Evolutionary conservation across 2,888 invertebrate species (phyloP), one percentile per base, ranked within the genome.

Genomic region (Pachydiplax longipennis): DNA sequence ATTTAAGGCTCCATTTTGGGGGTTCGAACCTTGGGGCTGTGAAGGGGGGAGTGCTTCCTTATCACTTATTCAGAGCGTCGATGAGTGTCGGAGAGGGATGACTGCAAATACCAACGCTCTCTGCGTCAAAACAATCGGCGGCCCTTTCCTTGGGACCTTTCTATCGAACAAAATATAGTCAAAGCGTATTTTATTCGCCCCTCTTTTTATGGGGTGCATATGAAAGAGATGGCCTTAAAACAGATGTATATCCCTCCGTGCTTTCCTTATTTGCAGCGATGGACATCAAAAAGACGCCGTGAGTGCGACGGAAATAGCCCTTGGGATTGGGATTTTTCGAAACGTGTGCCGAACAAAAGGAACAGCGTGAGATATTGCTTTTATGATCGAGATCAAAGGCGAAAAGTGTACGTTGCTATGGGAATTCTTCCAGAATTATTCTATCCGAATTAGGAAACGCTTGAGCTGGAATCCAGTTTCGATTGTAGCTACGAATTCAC

Each of bases 41-140:
- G 37, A 40, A 40, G 40, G 81, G n/a, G 22, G 37, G 37, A 40
- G 81, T 81, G 81, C 37, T 81, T 61, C 40, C 81, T 81, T n/a
- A 44, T 82, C 82, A 48, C 53, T 82, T 53, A 82, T 82, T 82
- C 82, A 82, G 31, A 53, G 82, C 82, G 31, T 12, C 82, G 40
- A 48, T 15, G 82, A 44, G 48, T 18, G 81, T 22, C 44, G 48
- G 82, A 31, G 25, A 53, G 82, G 81, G 22, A n/a, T 2, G 73
- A 31, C 25, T 31, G 73, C 25, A 73, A 25, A 65, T 65, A 65
- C 25, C 18, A 22, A n/a, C 65, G 65, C 25, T 1, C 65, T 8
- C 25, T 65, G n/a, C n/a, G 65, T 31, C 73, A 73, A 73, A 73
- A 73, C 73, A 73, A 73, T 73, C 31, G 73, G 31, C 31, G 25